Conservation (phyloP, 2,113 vertebrate genomes). For the Anolis carolinensis region DNA sequence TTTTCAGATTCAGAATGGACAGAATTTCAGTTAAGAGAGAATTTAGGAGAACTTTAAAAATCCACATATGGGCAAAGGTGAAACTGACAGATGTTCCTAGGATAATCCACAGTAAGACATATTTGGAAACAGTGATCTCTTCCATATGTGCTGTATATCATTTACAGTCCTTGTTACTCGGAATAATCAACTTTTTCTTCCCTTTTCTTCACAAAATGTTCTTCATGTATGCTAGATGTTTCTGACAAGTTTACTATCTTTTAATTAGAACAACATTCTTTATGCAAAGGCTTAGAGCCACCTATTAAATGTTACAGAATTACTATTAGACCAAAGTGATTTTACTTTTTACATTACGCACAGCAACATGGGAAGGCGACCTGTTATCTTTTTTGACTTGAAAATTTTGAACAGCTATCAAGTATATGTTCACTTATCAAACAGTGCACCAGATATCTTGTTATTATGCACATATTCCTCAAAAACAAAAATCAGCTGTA, state of each 20-base stretch:
- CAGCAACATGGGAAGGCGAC: background rate
- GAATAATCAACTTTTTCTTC: background rate
- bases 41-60: background rate
- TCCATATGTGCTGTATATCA: background rate
- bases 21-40: background rate
- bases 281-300: background rate
- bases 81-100: background rate
- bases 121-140: background rate
- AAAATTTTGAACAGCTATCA: slow-evolving; percentile 43
- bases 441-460: background rate
- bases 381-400: slow-evolving; percentile 56
- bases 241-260: slow-evolving; percentile 37
- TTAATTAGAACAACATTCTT: slow-evolving; percentile 29
- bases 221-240: slow-evolving; percentile 19
- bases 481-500: slow-evolving; percentile 2
- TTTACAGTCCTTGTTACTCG: background rate
- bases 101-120: background rate
- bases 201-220: slow-evolving; percentile 1
- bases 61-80: too few relatives aligned
- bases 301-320: slow-evolving; percentile 45
- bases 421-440: slow-evolving; percentile 15
- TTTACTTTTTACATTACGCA: slow-evolving; percentile 38
- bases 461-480: slow-evolving; percentile 12
- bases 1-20: background rate
- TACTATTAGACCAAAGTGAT: slow-evolving; percentile 21